Conservation (phyloP, 1,140 invertebrate genomes). For the Drosophila melanogaster region Release_6_plus_ISO1_MT NT_037436.4:16161001-16161500, state of each 20-base stretch:
- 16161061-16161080: constrained; percentile 49
- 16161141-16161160: not conserved
- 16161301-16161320: constrained; percentile 43
- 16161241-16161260: constrained; percentile 48
- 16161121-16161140: constrained; percentile 46
- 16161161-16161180: constrained; percentile 13
- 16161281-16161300: constrained; percentile 36
- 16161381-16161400: constrained; percentile 19
- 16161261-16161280: constrained; percentile 22
- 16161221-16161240: not conserved
- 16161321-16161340: constrained; percentile 46
- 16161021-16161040: constrained; percentile 3
- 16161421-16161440: not conserved
- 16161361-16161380: constrained; percentile 37
- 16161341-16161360: constrained; percentile 48
- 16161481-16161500: constrained; percentile 77
- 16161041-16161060: constrained; percentile 41
- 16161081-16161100: constrained; percentile 37
- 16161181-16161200: constrained; percentile 16
- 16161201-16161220: not conserved
- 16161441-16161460: constrained; percentile 17
- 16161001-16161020: constrained; percentile 12
- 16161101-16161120: constrained; percentile 59
- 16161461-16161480: constrained; percentile 68
- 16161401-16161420: constrained; percentile 60